A percentile compares a stretch with the other conserved stretches of the same genome.
Conservation (phyloP, 2,888 invertebrate genomes). For the Linnaemya tessellans region DNA sequence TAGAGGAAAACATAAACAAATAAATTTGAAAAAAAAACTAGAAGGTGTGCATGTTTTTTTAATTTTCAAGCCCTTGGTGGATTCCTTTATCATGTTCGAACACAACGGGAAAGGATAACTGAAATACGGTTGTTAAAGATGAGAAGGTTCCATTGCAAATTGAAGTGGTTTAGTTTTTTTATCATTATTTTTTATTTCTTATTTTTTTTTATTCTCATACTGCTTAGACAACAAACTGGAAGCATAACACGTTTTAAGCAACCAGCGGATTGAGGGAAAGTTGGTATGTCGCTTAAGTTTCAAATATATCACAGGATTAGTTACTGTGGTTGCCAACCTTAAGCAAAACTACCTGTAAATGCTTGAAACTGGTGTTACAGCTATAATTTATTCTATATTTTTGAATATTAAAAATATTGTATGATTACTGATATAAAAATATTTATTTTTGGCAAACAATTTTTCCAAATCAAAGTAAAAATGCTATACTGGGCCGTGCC, state of each 20-base stretch:
- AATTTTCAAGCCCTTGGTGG: not conserved
- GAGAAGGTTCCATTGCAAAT: not conserved
- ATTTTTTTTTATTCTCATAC: too few species aligned
- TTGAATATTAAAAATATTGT: too few species aligned
- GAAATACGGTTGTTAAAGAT: not conserved
- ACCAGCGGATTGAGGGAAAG: not conserved
- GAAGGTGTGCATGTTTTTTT: slow-evolving; percentile 13
- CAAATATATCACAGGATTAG: too few species aligned
- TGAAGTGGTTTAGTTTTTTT: slow-evolving; percentile 2
- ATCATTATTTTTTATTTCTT: not conserved
- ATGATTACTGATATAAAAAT: too few species aligned
- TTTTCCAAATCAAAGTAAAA: too few species aligned
- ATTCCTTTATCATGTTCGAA: slow-evolving; percentile 6
- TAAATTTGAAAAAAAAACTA: slow-evolving; percentile 5
- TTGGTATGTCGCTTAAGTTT: too few species aligned
- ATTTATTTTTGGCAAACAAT: too few species aligned
- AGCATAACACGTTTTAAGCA: not conserved
- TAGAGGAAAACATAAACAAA: not conserved
- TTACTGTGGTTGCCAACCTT: too few species aligned
- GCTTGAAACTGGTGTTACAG: too few species aligned
- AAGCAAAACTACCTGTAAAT: too few species aligned
- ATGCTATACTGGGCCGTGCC: too few species aligned
- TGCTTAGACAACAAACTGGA: not conserved
- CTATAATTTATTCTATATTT: too few species aligned
- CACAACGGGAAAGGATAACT: slow-evolving; percentile 4